Evolutionary conservation across 1,140 invertebrate species (phyloP), one percentile per base, ranked within the genome.

Genomic region (Octopus sinensis): DNA sequence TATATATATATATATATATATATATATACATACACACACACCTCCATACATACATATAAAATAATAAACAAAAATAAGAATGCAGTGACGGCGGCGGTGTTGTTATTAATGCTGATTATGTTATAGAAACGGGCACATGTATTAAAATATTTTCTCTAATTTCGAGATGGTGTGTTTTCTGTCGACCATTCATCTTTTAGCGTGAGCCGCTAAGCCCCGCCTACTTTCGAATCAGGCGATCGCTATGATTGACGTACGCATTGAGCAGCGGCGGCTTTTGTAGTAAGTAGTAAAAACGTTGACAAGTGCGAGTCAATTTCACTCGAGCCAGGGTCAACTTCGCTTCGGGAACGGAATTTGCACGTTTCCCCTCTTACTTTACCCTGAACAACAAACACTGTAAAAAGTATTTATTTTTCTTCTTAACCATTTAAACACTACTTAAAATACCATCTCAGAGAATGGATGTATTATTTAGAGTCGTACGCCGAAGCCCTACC

Each of bases 161-260:
- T n/a, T n/a, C 17, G 17, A 9, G 68, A 73, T 73, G 68, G 68
- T 13, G 13, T 73, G 68, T 73, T 73, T 73, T 73, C 68, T 73
- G 17, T 73, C 17, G 30, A 17, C 68, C 68, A 73, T 73, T 73
- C 68, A 73, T 73, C 68, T 73, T 73, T 73, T 73, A 73, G 68
- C 68, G 30, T 23, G 17, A 23, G 68, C 30, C 13, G 0, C 17
- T 12, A n/a, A 13, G 68, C 68, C 5, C 68, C 68, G 68, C 68
- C 68, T 23, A 73, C 68, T 73, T 73, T 73, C 30, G 68, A 43
- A 43, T 43, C 30, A 43, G 30, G 30, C 30, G 30, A 43, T 43
- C 30, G 30, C 30, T 43, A 43, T 43, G 30, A 43, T 43, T 43
- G 30, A 43, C 30, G 30, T 23, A 13, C 68, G 30, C 30, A 73